A percentile compares a stretch with the other conserved stretches of the same genome.
Evolutionary conservation across 2,888 invertebrate species (phyloP).

Genomic region (Andrena dorsata): DNA sequence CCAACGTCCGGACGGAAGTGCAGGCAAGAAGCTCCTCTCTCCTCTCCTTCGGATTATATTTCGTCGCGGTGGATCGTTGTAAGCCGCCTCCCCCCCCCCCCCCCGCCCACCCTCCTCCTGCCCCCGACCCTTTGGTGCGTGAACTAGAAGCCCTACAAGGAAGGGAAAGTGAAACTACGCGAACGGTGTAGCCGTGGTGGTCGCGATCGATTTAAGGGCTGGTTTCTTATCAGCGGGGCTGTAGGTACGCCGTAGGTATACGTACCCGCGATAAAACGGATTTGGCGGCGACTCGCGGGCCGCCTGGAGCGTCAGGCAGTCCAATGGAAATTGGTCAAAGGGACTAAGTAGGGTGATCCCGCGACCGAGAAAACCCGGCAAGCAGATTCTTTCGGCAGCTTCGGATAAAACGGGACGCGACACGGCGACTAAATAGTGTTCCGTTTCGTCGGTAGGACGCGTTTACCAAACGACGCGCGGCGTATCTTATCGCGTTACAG

Average conservation of each 20-base stretch:
- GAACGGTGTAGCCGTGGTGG: constrained; percentile 38
- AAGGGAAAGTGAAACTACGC: constrained; percentile 54
- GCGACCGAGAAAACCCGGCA: neutral
- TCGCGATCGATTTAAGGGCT: constrained; percentile 59
- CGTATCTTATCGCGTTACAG: constrained; percentile 70
- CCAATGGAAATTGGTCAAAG: neutral
- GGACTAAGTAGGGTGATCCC: neutral
- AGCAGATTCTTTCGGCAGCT: neutral
- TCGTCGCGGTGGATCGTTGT: constrained; percentile 49
- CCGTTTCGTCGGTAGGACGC: constrained; percentile 27
- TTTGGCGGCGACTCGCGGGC: neutral
- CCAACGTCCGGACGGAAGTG: constrained; percentile 53
- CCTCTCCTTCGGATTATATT: constrained; percentile 58
- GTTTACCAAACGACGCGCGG: constrained; percentile 39
- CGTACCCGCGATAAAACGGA: neutral
- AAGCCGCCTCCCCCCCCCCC: neutral
- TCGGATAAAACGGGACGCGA: constrained; percentile 3
- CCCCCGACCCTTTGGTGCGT: constrained; percentile 13
- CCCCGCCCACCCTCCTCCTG: neutral
- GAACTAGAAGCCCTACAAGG: constrained; percentile 58
- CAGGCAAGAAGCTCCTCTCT: constrained; percentile 61
- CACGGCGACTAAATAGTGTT: neutral
- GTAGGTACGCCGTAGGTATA: neutral
- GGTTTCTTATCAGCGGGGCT: constrained; percentile 32
- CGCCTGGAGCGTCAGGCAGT: too few relatives aligned